Percentiles rank a stretch among this genome's conserved stretches.
phyloP scores from a whole-genome alignment of 64 coral and sea anemone species.

The Montipora cactus region DNA sequence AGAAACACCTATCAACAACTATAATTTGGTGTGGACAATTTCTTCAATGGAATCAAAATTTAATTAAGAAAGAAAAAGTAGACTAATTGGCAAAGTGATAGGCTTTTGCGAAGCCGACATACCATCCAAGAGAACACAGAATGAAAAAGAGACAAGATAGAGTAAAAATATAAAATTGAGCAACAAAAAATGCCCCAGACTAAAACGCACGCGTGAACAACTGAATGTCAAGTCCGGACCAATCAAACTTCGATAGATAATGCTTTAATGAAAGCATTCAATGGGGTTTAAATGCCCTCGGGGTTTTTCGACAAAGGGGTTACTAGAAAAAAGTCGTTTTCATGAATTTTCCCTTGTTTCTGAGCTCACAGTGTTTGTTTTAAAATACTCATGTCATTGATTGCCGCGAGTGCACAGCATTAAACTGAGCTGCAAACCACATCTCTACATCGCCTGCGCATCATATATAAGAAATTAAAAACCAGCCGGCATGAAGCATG shows the following conservation, averaged over 20 bases:
- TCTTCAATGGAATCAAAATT: background rate
- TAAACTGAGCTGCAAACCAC: background rate
- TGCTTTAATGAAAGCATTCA: background rate
- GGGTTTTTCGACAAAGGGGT: background rate
- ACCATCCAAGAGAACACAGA: background rate
- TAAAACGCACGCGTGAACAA: background rate
- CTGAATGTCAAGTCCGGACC: background rate
- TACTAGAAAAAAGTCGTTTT: background rate
- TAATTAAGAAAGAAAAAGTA: background rate
- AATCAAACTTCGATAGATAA: background rate
- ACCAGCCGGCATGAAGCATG: background rate
- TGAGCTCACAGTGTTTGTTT: too few species aligned
- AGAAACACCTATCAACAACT: background rate
- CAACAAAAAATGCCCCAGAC: background rate
- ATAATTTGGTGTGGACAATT: background rate
- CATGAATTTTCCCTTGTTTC: background rate
- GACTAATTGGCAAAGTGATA: background rate
- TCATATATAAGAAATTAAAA: background rate
- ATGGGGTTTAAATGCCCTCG: background rate
- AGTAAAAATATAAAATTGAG: background rate
- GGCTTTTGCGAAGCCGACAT: background rate
- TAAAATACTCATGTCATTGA: too few species aligned
- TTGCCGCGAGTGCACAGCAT: background rate
- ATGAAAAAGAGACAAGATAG: background rate
- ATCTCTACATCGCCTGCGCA: background rate